Evolutionary conservation across 2,113 vertebrate genomes (phyloP).

Genomic region (Sprattus sprattus): DNA sequence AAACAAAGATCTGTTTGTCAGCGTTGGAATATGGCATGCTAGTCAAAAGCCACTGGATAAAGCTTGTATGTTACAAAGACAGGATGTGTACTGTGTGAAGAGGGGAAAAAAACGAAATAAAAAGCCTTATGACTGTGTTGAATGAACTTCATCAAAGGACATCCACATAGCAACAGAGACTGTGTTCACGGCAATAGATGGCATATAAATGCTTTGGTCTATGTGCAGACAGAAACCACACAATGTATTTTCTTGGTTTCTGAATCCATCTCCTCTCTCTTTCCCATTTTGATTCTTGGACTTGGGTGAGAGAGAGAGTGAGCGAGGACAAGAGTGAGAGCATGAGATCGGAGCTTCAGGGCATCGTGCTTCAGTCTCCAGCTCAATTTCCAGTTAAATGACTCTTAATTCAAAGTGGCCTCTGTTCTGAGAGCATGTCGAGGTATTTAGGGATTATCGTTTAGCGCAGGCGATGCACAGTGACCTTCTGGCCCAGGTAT

Average conservation of each 20-base stretch:
- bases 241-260: not conserved
- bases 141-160: conserved; percentile 1
- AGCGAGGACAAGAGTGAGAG: not conserved
- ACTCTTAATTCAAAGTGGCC: conserved; percentile 64
- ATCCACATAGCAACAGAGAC: not conserved
- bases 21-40: not conserved
- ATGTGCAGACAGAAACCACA: conserved; percentile 8
- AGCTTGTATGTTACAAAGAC: not conserved
- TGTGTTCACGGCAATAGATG: not conserved
- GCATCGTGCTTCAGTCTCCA: conserved; percentile 48
- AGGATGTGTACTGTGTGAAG: not conserved
- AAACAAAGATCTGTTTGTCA: conserved; percentile 11
- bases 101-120: not conserved
- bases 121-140: conserved; percentile 8
- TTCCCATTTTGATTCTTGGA: not conserved
- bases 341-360: conserved; percentile 46
- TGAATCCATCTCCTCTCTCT: not conserved
- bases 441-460: conserved; percentile 62
- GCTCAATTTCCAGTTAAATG: conserved; percentile 61
- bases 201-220: conserved; percentile 1
- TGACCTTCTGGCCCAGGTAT: conserved; percentile 55
- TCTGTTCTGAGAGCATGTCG: conserved; percentile 51
- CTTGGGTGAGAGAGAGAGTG: not conserved
- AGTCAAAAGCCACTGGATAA: conserved; percentile 8
- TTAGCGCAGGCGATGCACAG: conserved; percentile 56